A percentile compares a stretch with the other conserved stretches of the same genome.
phyloP scores from a whole-genome alignment of 2,888 invertebrate species.

The Heteromurus nitidus region DNA sequence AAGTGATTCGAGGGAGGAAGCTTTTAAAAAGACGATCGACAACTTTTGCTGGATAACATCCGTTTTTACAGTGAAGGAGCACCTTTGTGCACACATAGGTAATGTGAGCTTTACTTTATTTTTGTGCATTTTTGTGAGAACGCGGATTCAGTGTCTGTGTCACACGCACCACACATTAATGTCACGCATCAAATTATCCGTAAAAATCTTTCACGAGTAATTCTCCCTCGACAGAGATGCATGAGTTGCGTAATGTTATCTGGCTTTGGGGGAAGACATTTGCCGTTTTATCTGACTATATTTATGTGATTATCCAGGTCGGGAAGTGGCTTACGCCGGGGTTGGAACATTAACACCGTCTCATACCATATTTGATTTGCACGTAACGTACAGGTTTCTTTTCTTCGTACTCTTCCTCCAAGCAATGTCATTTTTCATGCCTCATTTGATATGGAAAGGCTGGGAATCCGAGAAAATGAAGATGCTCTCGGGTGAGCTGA shows the following conservation, averaged over 20 bases:
- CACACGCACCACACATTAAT: no score
- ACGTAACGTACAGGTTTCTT: conserved; percentile 87
- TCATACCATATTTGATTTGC: conserved; percentile 32
- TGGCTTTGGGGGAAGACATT: no score
- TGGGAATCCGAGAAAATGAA: conserved; percentile 89
- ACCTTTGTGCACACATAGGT: conserved; percentile 83
- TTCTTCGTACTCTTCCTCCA: conserved; percentile 93
- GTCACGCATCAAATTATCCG: no score
- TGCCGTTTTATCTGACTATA: no score
- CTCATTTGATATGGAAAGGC: conserved; percentile 90
- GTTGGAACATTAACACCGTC: conserved; percentile 77
- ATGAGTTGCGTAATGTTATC: no score
- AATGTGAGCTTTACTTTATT: no score
- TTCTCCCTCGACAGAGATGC: no score
- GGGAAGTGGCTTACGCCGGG: conserved; percentile 84
- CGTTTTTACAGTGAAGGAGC: conserved; percentile 93
- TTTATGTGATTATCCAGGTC: conserved; percentile 77
- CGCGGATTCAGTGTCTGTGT: no score
- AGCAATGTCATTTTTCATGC: conserved; percentile 90
- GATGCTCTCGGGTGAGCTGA: conserved; percentile 88
- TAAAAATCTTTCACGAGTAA: no score
- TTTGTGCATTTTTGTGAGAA: neutral
- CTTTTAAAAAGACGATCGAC: conserved; percentile 84
- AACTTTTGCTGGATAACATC: conserved; percentile 96
- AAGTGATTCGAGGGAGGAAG: conserved; percentile 79